phyloP scores from a whole-genome alignment of 2,888 invertebrate genomes.

The Drosophila parthenogenetica region DNA sequence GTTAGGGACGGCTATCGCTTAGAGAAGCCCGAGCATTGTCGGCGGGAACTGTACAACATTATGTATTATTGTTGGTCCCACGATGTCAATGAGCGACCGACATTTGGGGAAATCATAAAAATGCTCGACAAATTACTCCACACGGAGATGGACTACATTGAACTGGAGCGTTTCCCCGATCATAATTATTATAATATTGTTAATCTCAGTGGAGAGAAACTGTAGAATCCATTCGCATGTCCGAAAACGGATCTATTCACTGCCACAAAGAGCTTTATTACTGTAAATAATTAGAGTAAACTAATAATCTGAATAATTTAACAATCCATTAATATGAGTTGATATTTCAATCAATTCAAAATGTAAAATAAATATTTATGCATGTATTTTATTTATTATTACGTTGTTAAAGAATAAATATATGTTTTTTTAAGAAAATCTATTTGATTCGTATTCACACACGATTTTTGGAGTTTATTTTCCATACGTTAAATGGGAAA shows the following conservation, averaged over 20 bases:
- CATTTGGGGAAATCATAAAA: constrained; percentile 92
- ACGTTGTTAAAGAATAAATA: constrained; percentile 34
- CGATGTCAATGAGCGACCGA: constrained; percentile 92
- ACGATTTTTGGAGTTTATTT: too few relatives aligned
- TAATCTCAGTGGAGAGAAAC: constrained; percentile 93
- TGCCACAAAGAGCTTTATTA: constrained; percentile 75
- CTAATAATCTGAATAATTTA: constrained; percentile 8
- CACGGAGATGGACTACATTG: constrained; percentile 97
- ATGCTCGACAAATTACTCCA: constrained; percentile 93
- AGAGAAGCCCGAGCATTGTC: constrained; percentile 97
- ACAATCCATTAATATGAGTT: constrained; percentile 2
- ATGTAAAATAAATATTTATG: constrained; percentile 35
- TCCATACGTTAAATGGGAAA: too few relatives aligned
- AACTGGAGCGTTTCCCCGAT: constrained; percentile 95
- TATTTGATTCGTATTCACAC: neutral
- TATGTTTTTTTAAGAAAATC: constrained; percentile 11
- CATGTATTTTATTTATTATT: constrained; percentile 15
- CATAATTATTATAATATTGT: constrained; percentile 96
- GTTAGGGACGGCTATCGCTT: constrained; percentile 95
- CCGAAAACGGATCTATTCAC: constrained; percentile 35
- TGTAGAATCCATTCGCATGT: constrained; percentile 79
- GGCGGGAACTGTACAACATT: constrained; percentile 95
- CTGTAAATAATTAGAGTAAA: constrained; percentile 17
- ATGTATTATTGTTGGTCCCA: constrained; percentile 99
- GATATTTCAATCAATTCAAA: constrained; percentile 2